phyloP scores from a whole-genome alignment of 2,113 vertebrate genomes.

The Eira barbara region DNA sequence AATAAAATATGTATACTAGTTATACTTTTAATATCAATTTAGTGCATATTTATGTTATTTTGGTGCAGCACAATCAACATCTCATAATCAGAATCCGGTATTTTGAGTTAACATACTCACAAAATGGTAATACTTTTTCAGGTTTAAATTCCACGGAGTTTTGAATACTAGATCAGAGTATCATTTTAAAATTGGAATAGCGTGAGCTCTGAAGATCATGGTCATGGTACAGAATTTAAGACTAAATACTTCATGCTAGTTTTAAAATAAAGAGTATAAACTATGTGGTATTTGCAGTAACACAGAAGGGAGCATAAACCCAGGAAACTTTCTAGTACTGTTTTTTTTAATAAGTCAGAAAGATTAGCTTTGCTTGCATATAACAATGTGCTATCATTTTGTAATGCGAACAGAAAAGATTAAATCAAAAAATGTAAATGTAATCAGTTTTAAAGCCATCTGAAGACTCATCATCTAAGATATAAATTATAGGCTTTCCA shows the following conservation, averaged over 20 bases:
- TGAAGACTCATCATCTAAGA: slow-evolving; percentile 40
- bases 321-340: background rate
- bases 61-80: background rate
- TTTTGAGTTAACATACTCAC: slow-evolving; percentile 27
- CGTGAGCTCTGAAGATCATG: slow-evolving; percentile 7
- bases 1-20: background rate
- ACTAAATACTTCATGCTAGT: background rate
- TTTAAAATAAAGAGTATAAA: slow-evolving; percentile 46
- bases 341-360: slow-evolving; percentile 60
- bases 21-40: slow-evolving; percentile 51
- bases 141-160: slow-evolving; percentile 45
- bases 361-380: slow-evolving; percentile 39
- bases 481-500: slow-evolving; percentile 58
- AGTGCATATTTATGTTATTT: slow-evolving; percentile 36
- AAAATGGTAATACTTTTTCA: background rate
- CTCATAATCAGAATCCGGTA: background rate
- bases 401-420: slow-evolving; percentile 48
- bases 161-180: slow-evolving; percentile 49
- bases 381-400: slow-evolving; percentile 55
- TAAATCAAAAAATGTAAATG: slow-evolving; percentile 70
- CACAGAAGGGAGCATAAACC: background rate
- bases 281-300: background rate
- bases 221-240: slow-evolving; percentile 33
- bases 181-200: background rate
- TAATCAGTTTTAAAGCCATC: slow-evolving; percentile 62